Conservation (phyloP, 2,888 invertebrate species). For the Pterostichus niger region DNA sequence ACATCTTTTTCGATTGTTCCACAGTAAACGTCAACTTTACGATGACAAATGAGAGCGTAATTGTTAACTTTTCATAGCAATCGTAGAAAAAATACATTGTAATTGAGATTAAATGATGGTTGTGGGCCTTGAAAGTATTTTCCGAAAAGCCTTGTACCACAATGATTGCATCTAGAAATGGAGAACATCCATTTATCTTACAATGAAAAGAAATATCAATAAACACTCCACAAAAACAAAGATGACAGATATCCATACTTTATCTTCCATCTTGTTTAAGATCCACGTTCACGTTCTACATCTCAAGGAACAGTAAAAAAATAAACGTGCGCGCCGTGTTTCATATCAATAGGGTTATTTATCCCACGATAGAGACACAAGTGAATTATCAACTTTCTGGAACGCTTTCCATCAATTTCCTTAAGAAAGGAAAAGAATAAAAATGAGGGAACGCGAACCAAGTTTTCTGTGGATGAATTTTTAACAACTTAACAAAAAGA, state of each 20-base stretch:
- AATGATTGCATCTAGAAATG: conserved; percentile 13
- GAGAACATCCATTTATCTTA: conserved; percentile 6
- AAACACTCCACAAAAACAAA: background rate
- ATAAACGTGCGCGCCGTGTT: background rate
- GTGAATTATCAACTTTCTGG: conserved; percentile 15
- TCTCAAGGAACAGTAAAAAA: background rate
- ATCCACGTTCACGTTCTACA: background rate
- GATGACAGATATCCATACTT: conserved; percentile 16
- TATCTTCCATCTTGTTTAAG: conserved; percentile 17
- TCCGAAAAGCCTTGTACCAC: background rate
- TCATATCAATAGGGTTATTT: conserved; percentile 1
- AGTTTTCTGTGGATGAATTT: conserved; percentile 26
- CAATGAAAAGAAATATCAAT: conserved; percentile 3
- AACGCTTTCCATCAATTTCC: conserved; percentile 28
- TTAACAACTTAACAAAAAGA: conserved; percentile 33
- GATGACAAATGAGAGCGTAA: too few relatives aligned
- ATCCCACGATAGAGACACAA: background rate
- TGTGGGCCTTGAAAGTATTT: background rate
- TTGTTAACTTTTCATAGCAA: too few relatives aligned
- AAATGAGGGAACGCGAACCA: background rate
- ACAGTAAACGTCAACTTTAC: too few relatives aligned
- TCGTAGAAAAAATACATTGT: too few relatives aligned
- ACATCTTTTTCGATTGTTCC: too few relatives aligned
- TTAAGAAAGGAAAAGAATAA: conserved; percentile 23
- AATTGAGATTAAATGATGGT: too few relatives aligned